Evolutionary conservation across 2,888 invertebrate species (phyloP).

Genomic region (Agrochola lychnidis): DNA sequence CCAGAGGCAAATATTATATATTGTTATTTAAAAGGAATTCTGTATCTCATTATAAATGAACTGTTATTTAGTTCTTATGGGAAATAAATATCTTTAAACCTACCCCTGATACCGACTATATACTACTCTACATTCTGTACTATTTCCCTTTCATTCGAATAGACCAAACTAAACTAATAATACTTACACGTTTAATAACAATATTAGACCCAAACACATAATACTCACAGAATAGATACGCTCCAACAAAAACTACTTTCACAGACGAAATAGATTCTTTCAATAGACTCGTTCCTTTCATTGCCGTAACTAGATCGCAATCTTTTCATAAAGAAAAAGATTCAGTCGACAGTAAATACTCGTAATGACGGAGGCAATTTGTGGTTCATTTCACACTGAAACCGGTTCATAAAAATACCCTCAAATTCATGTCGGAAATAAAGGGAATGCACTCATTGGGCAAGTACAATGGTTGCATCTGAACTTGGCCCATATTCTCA

Average conservation of each 20-base stretch:
- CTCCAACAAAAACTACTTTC: slow-evolving; percentile 61
- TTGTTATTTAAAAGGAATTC: too few relatives aligned
- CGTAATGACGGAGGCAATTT: slow-evolving; percentile 68
- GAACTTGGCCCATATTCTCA: slow-evolving; percentile 89
- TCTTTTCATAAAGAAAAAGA: slow-evolving; percentile 59
- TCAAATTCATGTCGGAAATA: slow-evolving; percentile 70
- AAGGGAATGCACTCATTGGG: slow-evolving; percentile 64
- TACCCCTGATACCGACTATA: not conserved
- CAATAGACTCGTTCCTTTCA: slow-evolving; percentile 60
- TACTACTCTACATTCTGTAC: not conserved
- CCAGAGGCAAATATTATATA: too few relatives aligned
- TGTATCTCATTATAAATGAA: too few relatives aligned
- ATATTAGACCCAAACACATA: slow-evolving; percentile 42
- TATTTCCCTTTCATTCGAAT: slow-evolving; percentile 8
- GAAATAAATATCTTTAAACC: too few relatives aligned
- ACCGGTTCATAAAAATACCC: slow-evolving; percentile 73
- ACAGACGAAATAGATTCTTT: slow-evolving; percentile 60
- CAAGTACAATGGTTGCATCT: slow-evolving; percentile 76
- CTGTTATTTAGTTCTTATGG: too few relatives aligned
- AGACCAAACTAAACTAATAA: slow-evolving; percentile 31
- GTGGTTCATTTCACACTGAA: slow-evolving; percentile 73
- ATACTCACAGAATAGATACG: slow-evolving; percentile 31
- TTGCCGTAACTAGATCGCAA: slow-evolving; percentile 60
- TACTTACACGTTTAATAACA: slow-evolving; percentile 42
- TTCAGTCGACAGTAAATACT: slow-evolving; percentile 50